Base-by-base conservation (phyloP, 2,113 vertebrate species). In the Gymnogyps californianus region DNA sequence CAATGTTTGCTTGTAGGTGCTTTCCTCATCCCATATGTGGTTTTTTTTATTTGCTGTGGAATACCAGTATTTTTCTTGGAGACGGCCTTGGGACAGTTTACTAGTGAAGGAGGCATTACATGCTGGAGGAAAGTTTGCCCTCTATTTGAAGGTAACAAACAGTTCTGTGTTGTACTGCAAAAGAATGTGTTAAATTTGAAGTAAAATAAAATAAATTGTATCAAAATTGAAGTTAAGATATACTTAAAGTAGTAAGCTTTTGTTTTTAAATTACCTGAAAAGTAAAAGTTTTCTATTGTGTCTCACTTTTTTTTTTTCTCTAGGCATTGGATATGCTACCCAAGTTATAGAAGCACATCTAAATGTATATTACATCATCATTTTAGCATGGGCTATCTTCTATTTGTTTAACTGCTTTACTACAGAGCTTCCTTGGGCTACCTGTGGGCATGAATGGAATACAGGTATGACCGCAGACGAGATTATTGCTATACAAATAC, bases 11-110 rank as follows among this genome's bases (percentile, higher is more conserved):
- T 96, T 96, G 20, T 85, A 99, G 99, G 99, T 97, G 99, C 99
- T 10, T 99, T 99, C 97, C 99, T 99, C 91, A 99, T 99, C 85
- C 99, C 99, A 1, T 99, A 99, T 11, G 99, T 99, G 97, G 99
- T 99, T 59, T 99, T 99, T 98, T 99, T 99, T 57, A 97, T 99
- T 71, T 99, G 99, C 98, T 99, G 99, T 94, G 99, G 99, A n/a
- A 99, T 99, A 95, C 99, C 99, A 1, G 99, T 99, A 4, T 99
- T 99, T 98, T 99, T 99, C 98, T 93, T 99, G 98, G 99, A 99
- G 98, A 99, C 99, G 0, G 99, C 99, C 38, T 95, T 99, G 97
- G 99, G 99, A 44, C 99, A 99, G 96, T 99, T 99, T 92, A 99
- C 99, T 9, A 99, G 99, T 31, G 99, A 99, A 97, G 99, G 99